Percentiles rank a stretch among this genome's conserved stretches.
Conservation (phyloP, 2,113 vertebrate genomes). For the Cnemophilus loriae region DNA sequence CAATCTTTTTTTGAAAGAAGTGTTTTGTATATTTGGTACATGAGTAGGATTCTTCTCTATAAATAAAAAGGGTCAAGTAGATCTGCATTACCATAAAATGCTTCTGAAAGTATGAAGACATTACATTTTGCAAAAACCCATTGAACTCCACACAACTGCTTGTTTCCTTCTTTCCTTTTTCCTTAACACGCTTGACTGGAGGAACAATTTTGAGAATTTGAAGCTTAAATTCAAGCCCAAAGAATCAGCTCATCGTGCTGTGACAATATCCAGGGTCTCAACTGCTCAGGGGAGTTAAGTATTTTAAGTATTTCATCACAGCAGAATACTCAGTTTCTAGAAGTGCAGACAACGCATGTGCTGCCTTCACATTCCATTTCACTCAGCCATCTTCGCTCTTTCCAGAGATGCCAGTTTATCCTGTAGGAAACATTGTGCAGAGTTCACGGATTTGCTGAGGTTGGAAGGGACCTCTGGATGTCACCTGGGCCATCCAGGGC, state of each 20-base stretch:
- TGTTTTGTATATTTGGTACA: neutral
- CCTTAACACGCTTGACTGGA: neutral
- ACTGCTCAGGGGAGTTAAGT: neutral
- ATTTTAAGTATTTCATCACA: neutral
- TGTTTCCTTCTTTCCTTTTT: neutral
- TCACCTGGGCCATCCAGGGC: neutral
- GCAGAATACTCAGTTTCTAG: neutral
- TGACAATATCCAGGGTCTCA: neutral
- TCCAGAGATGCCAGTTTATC: neutral
- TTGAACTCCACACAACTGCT: neutral
- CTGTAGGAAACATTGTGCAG: accelerated
- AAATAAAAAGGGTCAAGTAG: neutral
- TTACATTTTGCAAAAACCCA: neutral
- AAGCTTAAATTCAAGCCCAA: neutral
- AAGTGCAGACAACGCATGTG: accelerated
- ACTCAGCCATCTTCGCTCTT: neutral
- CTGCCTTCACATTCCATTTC: neutral
- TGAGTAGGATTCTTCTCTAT: neutral
- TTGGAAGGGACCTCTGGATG: neutral
- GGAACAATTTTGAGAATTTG: neutral
- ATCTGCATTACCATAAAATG: neutral
- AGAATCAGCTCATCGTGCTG: neutral
- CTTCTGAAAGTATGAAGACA: neutral
- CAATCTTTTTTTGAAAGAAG: neutral
- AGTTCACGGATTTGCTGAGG: neutral